Percentiles rank a stretch among this genome's conserved stretches.
Conservation (phyloP, 2,888 invertebrate species). For the Scaptomyza caliginosa region DNA sequence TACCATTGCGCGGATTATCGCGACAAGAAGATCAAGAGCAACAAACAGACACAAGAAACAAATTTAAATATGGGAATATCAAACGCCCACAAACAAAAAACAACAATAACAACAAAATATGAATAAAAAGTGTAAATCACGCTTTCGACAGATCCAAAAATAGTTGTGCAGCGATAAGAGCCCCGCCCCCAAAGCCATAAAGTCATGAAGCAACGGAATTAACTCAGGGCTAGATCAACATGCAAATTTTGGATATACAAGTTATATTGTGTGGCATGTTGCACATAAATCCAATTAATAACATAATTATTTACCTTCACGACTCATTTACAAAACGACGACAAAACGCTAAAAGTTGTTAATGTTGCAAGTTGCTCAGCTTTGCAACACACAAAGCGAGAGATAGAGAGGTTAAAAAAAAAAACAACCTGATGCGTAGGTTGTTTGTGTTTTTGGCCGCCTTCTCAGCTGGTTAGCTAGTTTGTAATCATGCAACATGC, state of each 20-base stretch:
- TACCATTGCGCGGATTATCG: slow-evolving; percentile 74
- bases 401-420: no score
- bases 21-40: slow-evolving; percentile 75
- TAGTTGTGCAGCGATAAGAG: slow-evolving; percentile 66
- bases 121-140: slow-evolving; percentile 70
- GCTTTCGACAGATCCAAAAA: slow-evolving; percentile 73
- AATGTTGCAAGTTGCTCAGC: slow-evolving; percentile 25
- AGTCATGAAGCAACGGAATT: slow-evolving; percentile 29
- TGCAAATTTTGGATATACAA: slow-evolving; percentile 47
- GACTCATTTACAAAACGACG: slow-evolving; percentile 57
- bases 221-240: slow-evolving; percentile 39
- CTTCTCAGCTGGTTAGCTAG: slow-evolving; percentile 49
- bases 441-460: slow-evolving; percentile 12
- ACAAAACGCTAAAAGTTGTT: slow-evolving; percentile 43
- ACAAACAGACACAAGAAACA: slow-evolving; percentile 16
- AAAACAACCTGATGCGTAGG: slow-evolving; percentile 54
- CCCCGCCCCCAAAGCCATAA: slow-evolving; percentile 25
- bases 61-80: slow-evolving; percentile 51
- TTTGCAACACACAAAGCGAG: slow-evolving; percentile 1
- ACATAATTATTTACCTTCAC: slow-evolving; percentile 65
- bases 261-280: slow-evolving; percentile 31
- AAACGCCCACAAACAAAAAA: slow-evolving; percentile 62
- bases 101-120: no score
- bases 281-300: slow-evolving; percentile 75
- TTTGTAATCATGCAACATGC: slow-evolving; percentile 51